Evolutionary conservation across 2,797 vertebrate genomes (phyloP), one percentile per base, ranked within the genome.

Genomic region (Nyctibius grandis): DNA sequence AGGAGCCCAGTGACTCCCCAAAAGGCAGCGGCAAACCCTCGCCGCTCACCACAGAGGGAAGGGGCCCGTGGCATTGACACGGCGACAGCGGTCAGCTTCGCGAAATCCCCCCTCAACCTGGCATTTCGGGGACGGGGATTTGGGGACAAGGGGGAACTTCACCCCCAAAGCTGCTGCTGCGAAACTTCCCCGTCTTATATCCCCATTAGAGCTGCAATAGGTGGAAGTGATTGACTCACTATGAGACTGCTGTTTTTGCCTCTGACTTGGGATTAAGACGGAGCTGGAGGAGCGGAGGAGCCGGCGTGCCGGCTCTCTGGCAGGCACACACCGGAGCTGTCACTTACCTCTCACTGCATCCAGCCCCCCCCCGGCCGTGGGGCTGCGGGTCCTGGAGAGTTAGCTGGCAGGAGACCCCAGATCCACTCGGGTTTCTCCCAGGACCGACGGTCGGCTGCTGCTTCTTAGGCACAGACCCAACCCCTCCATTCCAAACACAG

Each of bases 331-430:
- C 92, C 22, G 20, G 87, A 73, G 94, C 83, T 29, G 84, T 89
- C 96, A 95, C 97, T 97, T 96, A 97, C 97, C 97, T 97, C 91
- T 97, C 96, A 96, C 90, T 79, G 95, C 95, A 93, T 89, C 73
- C 90, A 96, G 89, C 87, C 68, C 73, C 80, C 75, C 86, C 79
- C 68, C 7, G 80, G 85, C 64, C 64, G 76, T 73, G 82, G 91
- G 89, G 96, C 93, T 93, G 81, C 56, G 26, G 91, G 91, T 96
- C 93, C 96, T 51, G 83, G 79, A 85, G 28, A 93, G 96, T 97
- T 95, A 96, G 95, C 96, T 96, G 91, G 96, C 38, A 10, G 36
- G 74, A 86, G 21, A 91, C 65, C 93, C 91, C 93, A 77, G 56
- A 79, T 93, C 95, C 83, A 91, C 51, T 75, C 63, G 48, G 59